phyloP scores from a whole-genome alignment of 2,113 vertebrate genomes.

The Thamnaconus septentrionalis region DNA sequence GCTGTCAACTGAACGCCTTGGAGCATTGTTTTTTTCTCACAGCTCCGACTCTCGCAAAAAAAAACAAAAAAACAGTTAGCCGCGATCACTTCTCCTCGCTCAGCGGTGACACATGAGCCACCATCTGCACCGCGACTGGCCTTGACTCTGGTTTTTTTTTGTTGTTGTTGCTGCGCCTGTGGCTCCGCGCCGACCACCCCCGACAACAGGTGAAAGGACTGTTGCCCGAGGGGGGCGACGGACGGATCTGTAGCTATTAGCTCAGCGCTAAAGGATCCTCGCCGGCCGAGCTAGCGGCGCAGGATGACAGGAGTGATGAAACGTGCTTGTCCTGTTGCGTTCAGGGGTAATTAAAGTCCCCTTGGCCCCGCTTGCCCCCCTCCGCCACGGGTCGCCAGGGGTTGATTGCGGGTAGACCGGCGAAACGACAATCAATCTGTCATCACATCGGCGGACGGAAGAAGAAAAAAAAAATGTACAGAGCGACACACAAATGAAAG shows the following conservation, averaged over 20 bases:
- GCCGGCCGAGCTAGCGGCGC: slow-evolving; percentile 8
- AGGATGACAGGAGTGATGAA: slow-evolving; percentile 34
- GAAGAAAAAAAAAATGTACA: neutral
- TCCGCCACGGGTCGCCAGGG: slow-evolving; percentile 23
- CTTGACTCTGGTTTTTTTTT: slow-evolving; percentile 12
- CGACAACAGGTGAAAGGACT: slow-evolving; percentile 49
- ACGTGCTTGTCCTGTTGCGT: slow-evolving; percentile 29
- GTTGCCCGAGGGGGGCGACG: no score
- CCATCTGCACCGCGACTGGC: neutral
- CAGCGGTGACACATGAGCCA: slow-evolving; percentile 17
- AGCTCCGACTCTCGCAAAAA: slow-evolving; percentile 7
- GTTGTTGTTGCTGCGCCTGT: slow-evolving; percentile 1
- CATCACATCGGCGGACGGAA: slow-evolving; percentile 18
- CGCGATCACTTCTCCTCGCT: neutral
- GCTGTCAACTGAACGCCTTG: slow-evolving; percentile 1
- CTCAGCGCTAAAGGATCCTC: slow-evolving; percentile 13
- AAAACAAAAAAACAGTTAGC: neutral
- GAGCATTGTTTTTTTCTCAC: neutral
- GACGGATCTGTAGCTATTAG: neutral
- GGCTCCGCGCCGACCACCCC: neutral
- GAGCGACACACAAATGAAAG: neutral
- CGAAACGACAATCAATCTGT: slow-evolving; percentile 37
- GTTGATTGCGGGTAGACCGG: slow-evolving; percentile 28
- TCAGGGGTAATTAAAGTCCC: slow-evolving; percentile 41
- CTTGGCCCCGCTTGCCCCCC: slow-evolving; percentile 11